Evolutionary conservation across 2,113 vertebrate genomes (phyloP).

Genomic region (Ivindomyrus marchei): DNA sequence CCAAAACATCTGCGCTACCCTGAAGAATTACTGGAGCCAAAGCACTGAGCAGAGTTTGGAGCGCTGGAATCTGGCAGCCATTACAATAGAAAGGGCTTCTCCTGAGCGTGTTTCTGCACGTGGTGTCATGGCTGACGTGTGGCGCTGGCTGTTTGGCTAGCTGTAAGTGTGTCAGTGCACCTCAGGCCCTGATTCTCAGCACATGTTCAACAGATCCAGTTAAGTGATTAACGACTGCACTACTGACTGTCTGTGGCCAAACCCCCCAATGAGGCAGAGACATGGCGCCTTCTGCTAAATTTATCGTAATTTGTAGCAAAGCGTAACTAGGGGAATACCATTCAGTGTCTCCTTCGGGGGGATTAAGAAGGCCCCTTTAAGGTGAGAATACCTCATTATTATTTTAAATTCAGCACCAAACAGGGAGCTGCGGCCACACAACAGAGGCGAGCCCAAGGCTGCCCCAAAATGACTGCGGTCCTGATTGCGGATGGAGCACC

Average conservation of each 20-base stretch:
- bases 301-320: not conserved
- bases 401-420: not conserved
- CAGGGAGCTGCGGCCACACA: not conserved
- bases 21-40: not conserved
- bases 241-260: not conserved
- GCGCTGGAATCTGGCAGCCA: not conserved
- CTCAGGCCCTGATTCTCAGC: not conserved
- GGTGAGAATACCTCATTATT: not conserved
- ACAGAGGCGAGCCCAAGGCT: not conserved
- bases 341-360: not conserved
- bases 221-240: not conserved
- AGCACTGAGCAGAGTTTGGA: slow-evolving; percentile 6
- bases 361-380: not conserved
- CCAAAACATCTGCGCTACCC: slow-evolving; percentile 11
- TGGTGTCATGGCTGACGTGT: not conserved
- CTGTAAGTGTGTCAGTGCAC: not conserved
- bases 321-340: not conserved
- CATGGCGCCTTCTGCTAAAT: not conserved
- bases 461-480: not conserved
- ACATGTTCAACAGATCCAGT: not conserved
- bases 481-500: not conserved
- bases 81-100: not conserved
- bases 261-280: not conserved
- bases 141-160: not conserved
- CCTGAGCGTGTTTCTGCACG: not conserved